phyloP scores from a whole-genome alignment of 2,888 invertebrate genomes.

The Hypselothyrea guttata region DNA sequence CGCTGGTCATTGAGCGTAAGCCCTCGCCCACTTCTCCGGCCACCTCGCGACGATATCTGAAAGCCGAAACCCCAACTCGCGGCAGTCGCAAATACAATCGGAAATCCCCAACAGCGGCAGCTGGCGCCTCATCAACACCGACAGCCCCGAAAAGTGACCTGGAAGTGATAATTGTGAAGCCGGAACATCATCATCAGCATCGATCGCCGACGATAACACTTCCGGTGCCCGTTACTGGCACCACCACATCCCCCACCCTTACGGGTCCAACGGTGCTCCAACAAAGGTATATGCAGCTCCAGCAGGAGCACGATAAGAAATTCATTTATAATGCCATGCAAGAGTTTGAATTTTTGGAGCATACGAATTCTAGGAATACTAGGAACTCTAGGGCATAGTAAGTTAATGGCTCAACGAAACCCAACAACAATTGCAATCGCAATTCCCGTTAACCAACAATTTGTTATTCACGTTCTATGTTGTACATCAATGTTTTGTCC shows the following conservation, averaged over 20 bases:
- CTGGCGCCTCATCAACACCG: neutral
- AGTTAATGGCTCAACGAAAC: constrained; percentile 53
- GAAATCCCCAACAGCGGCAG: constrained; percentile 30
- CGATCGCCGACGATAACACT: constrained; percentile 67
- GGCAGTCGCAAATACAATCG: constrained; percentile 70
- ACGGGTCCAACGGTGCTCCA: constrained; percentile 58
- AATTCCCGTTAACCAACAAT: constrained; percentile 36
- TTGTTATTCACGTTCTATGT: constrained; percentile 27
- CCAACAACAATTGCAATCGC: constrained; percentile 14
- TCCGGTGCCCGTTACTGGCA: constrained; percentile 43
- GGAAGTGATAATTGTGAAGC: constrained; percentile 54
- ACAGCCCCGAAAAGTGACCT: constrained; percentile 51
- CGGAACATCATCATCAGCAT: constrained; percentile 65
- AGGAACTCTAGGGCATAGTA: constrained; percentile 67
- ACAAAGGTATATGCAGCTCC: constrained; percentile 74
- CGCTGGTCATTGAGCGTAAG: constrained; percentile 63
- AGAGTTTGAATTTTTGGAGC: constrained; percentile 70
- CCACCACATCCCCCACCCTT: constrained; percentile 11
- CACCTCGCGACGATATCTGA: constrained; percentile 56
- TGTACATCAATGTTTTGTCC: constrained; percentile 57
- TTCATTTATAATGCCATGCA: constrained; percentile 71
- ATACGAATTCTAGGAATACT: constrained; percentile 52
- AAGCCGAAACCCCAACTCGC: constrained; percentile 56
- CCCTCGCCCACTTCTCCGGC: constrained; percentile 66
- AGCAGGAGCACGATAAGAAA: constrained; percentile 70